These are phyloP conservation scores for Andrena marginata DNA, from an alignment of 2,888 invertebrate genomes.

Conservation along the genomic window DNA sequence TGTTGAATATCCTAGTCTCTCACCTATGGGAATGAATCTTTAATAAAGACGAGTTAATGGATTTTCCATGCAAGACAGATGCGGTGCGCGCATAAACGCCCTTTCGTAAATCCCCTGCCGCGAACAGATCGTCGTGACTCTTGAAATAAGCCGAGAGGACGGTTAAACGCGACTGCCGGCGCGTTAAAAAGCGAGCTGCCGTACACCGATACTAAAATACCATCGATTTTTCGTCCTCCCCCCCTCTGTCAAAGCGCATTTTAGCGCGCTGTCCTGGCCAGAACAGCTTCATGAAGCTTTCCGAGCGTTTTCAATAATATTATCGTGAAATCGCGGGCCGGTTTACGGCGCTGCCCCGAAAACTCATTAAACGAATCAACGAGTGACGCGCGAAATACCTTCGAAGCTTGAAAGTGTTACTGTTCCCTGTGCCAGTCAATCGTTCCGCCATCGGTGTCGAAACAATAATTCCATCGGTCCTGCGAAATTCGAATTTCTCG, in stretches of 20 bases:
- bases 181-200: conserved; percentile 11
- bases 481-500: not conserved
- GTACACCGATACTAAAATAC: conserved; percentile 6
- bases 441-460: not conserved
- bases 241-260: not conserved
- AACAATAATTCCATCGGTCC: not conserved
- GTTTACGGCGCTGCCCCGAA: not conserved
- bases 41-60: conserved; percentile 28
- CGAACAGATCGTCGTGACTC: conserved; percentile 17
- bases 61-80: conserved; percentile 22
- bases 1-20: not conserved
- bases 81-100: conserved; percentile 20
- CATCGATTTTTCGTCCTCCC: conserved; percentile 32
- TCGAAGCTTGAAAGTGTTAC: not conserved
- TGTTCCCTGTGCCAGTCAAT: not conserved
- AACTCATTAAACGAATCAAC: conserved; percentile 32
- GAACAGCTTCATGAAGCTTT: conserved; percentile 6
- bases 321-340: not conserved
- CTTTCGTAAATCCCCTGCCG: not conserved
- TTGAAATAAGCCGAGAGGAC: conserved; percentile 5
- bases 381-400: not conserved
- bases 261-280: not conserved
- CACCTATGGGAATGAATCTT: conserved; percentile 2
- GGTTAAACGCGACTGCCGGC: not conserved
- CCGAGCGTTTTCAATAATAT: conserved; percentile 32